Evolutionary conservation across 2,888 invertebrate genomes (phyloP).

Genomic region (Xanthorhoe spadicearia): DNA sequence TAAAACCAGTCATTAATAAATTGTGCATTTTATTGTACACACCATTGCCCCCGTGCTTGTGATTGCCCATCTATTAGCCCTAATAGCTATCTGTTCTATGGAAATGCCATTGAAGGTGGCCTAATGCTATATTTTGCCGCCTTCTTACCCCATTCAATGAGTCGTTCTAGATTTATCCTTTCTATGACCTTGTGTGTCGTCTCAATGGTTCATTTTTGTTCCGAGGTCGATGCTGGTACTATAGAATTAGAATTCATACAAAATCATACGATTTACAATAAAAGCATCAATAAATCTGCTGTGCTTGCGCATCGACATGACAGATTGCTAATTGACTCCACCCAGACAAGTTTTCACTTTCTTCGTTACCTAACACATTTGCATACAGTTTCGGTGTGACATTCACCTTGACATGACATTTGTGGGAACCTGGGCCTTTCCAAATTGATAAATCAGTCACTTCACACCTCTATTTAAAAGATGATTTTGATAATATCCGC

Average conservation of each 20-base stretch:
- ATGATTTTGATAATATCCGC: slow-evolving; percentile 7
- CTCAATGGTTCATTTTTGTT: neutral
- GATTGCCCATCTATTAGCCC: slow-evolving; percentile 32
- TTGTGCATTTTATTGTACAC: neutral
- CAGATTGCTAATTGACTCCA: slow-evolving; percentile 30
- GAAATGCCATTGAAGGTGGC: slow-evolving; percentile 21
- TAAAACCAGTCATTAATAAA: slow-evolving; percentile 3
- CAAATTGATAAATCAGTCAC: slow-evolving; percentile 13
- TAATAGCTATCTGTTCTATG: slow-evolving; percentile 34
- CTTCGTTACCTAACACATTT: slow-evolving; percentile 42
- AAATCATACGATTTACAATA: neutral
- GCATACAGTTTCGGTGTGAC: slow-evolving; percentile 38
- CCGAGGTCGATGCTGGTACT: neutral
- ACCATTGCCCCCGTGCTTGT: slow-evolving; percentile 24
- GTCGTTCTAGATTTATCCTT: neutral
- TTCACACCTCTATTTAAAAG: slow-evolving; percentile 24
- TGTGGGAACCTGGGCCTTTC: slow-evolving; percentile 27
- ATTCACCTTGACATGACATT: slow-evolving; percentile 44
- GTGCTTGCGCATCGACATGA: slow-evolving; percentile 22
- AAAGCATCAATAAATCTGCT: slow-evolving; percentile 4
- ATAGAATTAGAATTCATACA: no score
- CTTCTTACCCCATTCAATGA: neutral
- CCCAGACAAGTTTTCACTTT: slow-evolving; percentile 42
- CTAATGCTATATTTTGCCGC: slow-evolving; percentile 12
- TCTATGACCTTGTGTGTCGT: neutral